Base-by-base conservation (phyloP, 2,797 vertebrate genomes). In the Emydoidea blandingii region DNA sequence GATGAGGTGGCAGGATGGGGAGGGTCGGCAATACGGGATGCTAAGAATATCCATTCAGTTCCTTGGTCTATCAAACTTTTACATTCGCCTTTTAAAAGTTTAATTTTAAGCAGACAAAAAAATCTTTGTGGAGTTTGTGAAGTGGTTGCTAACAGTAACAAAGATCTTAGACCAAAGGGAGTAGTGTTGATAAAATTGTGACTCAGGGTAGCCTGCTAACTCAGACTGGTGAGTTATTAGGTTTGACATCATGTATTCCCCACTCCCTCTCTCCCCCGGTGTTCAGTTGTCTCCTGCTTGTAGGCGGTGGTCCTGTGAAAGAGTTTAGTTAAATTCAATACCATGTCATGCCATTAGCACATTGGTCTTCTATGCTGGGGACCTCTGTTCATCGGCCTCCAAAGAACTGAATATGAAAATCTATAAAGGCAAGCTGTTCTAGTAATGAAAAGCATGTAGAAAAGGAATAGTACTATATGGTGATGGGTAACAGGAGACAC, bases 181-280 rank as follows among this genome's bases (percentile, higher is more conserved):
- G 96, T 96, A 94, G 90, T 59, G 54, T 83, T 95, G 93, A 95
- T 95, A 83, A 89, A 96, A 96, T 88, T 95, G 94, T 97, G 96
- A 96, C 95, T 97, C 0, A 2, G 62, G 95, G 88, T 59, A 94
- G 95, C 59, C 57, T 93, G 94, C 90, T 96, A 97, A 91, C 90
- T 94, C 81, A 83, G 91, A 56, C 0, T 9, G 49, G 87, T 95
- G 92, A 96, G 93, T 94, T 96, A 93, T 94, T 91, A 90, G 52
- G 62, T 93, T 94, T 96, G 89, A 97, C 89, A 93, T 96, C 79
- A 94, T 93, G 74, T 78, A 95, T 96, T 89, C 90, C 84, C 93
- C 83, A 16, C 62, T 94, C 84, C 44, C 34, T 86, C 83, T 94
- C 93, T 94, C 89, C 79, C 53, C 94, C 92, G 54, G 81, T 12